phyloP scores from a whole-genome alignment of 2,113 vertebrate species.

The Myanophis thanlyinensis region DNA sequence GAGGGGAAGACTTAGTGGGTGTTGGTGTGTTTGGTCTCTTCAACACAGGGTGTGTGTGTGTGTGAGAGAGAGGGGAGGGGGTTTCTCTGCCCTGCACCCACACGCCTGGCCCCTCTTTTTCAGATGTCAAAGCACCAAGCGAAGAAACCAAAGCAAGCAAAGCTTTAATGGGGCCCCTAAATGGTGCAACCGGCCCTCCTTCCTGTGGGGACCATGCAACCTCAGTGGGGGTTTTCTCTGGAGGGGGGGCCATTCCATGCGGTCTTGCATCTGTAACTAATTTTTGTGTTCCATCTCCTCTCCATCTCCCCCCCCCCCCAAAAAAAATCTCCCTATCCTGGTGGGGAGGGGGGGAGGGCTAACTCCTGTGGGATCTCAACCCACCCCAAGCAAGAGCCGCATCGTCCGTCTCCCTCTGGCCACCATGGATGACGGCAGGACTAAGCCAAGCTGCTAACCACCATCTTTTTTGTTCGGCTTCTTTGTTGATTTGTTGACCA shows the following conservation, averaged over 20 bases:
- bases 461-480: slow-evolving; percentile 58
- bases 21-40: slow-evolving; percentile 22
- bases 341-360: background rate
- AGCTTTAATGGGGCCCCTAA: slow-evolving; percentile 24
- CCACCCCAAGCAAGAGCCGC: too few species aligned
- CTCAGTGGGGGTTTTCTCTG: background rate
- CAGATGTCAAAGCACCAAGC: background rate
- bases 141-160: rapidly evolving
- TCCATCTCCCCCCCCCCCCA: background rate
- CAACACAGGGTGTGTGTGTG: background rate
- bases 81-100: background rate
- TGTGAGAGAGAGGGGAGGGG: background rate
- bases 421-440: background rate
- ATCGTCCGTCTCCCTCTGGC: background rate
- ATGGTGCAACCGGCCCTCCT: slow-evolving; percentile 14
- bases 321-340: background rate
- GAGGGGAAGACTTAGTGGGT: slow-evolving; percentile 27
- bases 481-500: slow-evolving; percentile 69
- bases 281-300: slow-evolving; percentile 32
- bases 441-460: background rate
- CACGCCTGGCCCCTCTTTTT: slow-evolving; percentile 11
- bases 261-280: slow-evolving; percentile 57
- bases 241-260: slow-evolving; percentile 26
- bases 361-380: background rate
- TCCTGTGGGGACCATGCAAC: slow-evolving; percentile 45